A percentile compares a stretch with the other conserved stretches of the same genome.
These are phyloP conservation scores for Solea solea DNA, from an alignment of 2,113 vertebrate genomes.

Conservation along the genomic window DNA sequence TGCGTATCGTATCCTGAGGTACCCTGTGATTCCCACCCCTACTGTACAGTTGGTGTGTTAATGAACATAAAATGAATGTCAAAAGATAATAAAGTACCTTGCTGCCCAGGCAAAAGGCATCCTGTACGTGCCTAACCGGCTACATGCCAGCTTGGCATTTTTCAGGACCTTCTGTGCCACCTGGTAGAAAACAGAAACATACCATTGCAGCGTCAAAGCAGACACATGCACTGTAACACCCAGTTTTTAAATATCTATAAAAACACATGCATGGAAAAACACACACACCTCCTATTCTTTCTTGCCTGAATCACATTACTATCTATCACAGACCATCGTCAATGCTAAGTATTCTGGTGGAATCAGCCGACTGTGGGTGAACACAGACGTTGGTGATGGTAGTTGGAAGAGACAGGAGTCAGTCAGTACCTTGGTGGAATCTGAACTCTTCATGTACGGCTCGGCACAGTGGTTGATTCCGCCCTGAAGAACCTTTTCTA, in stretches of 20 bases:
- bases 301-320: constrained; percentile 41
- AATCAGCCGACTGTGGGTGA: constrained; percentile 49
- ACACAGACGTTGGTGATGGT: not conserved
- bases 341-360: constrained; percentile 42
- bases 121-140: constrained; percentile 91
- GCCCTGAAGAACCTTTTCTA: constrained; percentile 98
- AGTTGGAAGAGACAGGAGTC: not conserved
- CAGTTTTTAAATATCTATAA: constrained; percentile 15
- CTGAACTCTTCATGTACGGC: constrained; percentile 96
- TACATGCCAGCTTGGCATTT: constrained; percentile 95
- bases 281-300: constrained; percentile 6
- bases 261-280: not conserved
- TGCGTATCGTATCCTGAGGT: too few species aligned
- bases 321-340: constrained; percentile 24
- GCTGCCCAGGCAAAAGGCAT: constrained; percentile 99
- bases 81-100: constrained; percentile 80
- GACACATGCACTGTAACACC: not conserved
- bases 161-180: constrained; percentile 97
- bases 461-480: constrained; percentile 95
- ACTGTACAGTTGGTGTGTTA: too few species aligned
- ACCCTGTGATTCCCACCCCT: too few species aligned
- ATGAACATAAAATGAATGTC: too few species aligned
- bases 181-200: constrained; percentile 80
- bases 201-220: not conserved
- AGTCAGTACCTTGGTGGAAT: constrained; percentile 91